These are phyloP conservation scores for Tachysurus fulvidraco DNA, from an alignment of 2,113 vertebrate species.

Conservation along the genomic window DNA sequence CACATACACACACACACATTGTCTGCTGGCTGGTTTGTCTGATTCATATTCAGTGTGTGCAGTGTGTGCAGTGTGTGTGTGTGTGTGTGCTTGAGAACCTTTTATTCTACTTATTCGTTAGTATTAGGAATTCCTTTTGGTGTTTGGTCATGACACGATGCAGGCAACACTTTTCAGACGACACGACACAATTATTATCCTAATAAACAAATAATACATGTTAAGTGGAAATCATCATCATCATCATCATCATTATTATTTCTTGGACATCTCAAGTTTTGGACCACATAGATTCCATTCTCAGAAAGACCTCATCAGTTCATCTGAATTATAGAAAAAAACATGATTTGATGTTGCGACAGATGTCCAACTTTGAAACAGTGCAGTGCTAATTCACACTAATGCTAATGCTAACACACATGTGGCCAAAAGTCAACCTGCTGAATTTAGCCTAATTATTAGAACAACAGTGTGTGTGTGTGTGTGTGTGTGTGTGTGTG, in stretches of 20 bases:
- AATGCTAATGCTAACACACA: conserved; percentile 9
- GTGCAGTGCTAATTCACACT: background rate
- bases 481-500: background rate
- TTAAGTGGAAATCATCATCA: background rate
- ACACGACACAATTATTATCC: background rate
- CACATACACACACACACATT: too few species aligned
- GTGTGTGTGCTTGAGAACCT: background rate
- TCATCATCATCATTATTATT: background rate
- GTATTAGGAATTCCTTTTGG: background rate
- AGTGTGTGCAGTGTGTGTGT: background rate
- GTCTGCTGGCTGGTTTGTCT: background rate
- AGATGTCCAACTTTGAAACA: background rate
- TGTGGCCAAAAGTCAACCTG: conserved; percentile 18
- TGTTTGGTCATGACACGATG: background rate
- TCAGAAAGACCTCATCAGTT: background rate
- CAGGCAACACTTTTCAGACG: background rate
- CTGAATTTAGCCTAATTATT: conserved; percentile 1
- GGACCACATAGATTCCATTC: too few species aligned
- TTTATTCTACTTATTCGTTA: background rate
- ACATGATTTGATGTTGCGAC: background rate
- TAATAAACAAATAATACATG: background rate
- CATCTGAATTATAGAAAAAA: background rate
- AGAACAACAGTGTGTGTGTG: conserved; percentile 15
- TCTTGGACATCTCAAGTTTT: background rate
- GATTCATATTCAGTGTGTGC: background rate